Base-by-base conservation (phyloP, 2,888 invertebrate species). In the Rhamnusium bicolor region DNA sequence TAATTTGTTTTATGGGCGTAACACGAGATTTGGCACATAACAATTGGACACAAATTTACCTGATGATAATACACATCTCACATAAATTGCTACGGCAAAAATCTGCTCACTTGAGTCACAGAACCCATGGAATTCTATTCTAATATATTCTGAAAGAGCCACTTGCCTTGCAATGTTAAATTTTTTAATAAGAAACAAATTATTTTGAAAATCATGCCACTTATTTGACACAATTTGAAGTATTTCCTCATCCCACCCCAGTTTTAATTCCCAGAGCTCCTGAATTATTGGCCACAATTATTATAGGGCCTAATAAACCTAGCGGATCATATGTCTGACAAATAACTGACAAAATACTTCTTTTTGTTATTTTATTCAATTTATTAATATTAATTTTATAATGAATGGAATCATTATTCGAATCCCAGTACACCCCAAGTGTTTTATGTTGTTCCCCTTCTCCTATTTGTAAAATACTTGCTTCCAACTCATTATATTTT, bases 401-500 rank as follows among this genome's bases (percentile, higher is more conserved):
- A 21, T 14, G 14, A 47, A 62, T 46, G 40, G 18, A 40, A 56
- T 67, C 40, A 8, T 27, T 18, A 27, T 67, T 53, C 2, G 67
- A 67, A 56, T 67, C 29, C 56, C 46, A 67, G 16, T 40, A 27
- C 4, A 54, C 56, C n/a, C 66, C 54, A 0, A 56, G 32, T 8
- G 46, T 67, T 67, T 56, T 60, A 24, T 27, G 27, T 19, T 67
- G 29, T 32, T 32, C 29, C 3, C 8, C 8, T 32, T 32, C 29
- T 7, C 29, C 29, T 14, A 78, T 69, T 21, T 40, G 21, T 54
- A 76, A 19, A 27, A 75, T 68, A 51, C 60, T 62, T 16, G 32
- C 46, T 10, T 54, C 65, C 49, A 72, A 51, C 16, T 51, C 18
- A 12, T 32, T 29, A 61, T 67, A 24, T 4, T 58, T 16, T 21